A percentile compares a stretch with the other conserved stretches of the same genome.
Conservation (phyloP, 2,797 vertebrate species). For the Trematocara caparti region DNA sequence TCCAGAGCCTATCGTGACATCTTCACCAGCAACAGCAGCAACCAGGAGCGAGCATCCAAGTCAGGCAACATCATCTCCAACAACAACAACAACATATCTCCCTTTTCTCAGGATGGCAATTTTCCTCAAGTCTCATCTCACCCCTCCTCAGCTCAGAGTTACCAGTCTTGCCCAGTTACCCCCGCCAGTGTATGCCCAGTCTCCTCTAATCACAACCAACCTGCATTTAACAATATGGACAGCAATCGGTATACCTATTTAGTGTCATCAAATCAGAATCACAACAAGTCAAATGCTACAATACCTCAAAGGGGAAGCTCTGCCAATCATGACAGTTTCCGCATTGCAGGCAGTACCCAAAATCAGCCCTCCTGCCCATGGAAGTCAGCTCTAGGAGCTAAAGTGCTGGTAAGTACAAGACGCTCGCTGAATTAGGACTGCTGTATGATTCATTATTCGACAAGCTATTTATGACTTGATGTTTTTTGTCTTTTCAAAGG, state of each 20-base stretch:
- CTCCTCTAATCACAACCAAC: constrained; percentile 52
- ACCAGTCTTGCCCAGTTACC: constrained; percentile 59
- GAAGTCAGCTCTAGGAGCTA: constrained; percentile 72
- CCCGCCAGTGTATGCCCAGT: constrained; percentile 44
- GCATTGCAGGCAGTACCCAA: constrained; percentile 26
- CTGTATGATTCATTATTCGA: not conserved
- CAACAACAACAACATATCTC: constrained; percentile 27
- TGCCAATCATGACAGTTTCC: constrained; percentile 48
- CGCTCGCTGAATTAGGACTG: not conserved
- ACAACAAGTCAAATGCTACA: constrained; percentile 26
- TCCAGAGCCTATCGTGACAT: constrained; percentile 79
- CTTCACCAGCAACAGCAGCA: constrained; percentile 59
- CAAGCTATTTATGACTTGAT: not conserved
- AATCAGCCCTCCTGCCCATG: constrained; percentile 71
- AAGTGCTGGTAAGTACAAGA: constrained; percentile 77
- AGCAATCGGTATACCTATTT: constrained; percentile 61
- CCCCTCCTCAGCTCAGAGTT: constrained; percentile 25
- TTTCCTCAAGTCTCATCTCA: constrained; percentile 50
- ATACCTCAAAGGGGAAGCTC: constrained; percentile 33
- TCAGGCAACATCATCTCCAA: constrained; percentile 34
- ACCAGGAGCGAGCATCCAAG: constrained; percentile 64
- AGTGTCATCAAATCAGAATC: constrained; percentile 64
- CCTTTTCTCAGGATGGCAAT: constrained; percentile 64
- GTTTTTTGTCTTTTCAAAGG: constrained; percentile 49
- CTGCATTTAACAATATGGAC: constrained; percentile 59